phyloP scores from a whole-genome alignment of 2,888 invertebrate genomes.

The Eurois occulta region DNA sequence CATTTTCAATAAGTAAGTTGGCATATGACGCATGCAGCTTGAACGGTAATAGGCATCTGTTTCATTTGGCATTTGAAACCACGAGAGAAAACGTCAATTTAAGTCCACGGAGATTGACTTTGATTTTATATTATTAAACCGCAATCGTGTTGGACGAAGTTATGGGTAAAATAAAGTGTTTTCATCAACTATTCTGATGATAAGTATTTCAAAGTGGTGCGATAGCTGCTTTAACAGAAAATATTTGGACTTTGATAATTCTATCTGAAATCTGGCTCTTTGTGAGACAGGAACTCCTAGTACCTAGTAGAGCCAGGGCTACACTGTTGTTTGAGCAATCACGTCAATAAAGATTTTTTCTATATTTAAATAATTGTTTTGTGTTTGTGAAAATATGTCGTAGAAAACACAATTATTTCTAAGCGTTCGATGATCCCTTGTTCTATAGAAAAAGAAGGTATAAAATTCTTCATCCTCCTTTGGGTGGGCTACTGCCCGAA shows the following conservation, averaged over 20 bases:
- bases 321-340: too few species aligned
- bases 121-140: conserved; percentile 57
- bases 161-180: conserved; percentile 19
- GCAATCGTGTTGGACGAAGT: conserved; percentile 19
- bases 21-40: conserved; percentile 52
- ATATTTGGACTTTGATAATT: conserved; percentile 11
- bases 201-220: neutral
- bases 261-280: too few species aligned
- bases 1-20: conserved; percentile 48
- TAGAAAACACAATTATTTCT: too few species aligned
- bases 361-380: too few species aligned
- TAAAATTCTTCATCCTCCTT: too few species aligned
- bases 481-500: too few species aligned
- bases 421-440: too few species aligned
- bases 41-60: conserved; percentile 47
- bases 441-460: too few species aligned
- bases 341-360: too few species aligned
- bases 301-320: too few species aligned
- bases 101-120: conserved; percentile 41
- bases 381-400: too few species aligned
- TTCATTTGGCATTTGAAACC: conserved; percentile 60
- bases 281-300: too few species aligned
- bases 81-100: conserved; percentile 54
- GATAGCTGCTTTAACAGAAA: conserved; percentile 2
- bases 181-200: conserved; percentile 24